Evolutionary conservation across 2,888 invertebrate genomes (phyloP), one percentile per base, ranked within the genome.

Genomic region (Himalopsyche tibetana): DNA sequence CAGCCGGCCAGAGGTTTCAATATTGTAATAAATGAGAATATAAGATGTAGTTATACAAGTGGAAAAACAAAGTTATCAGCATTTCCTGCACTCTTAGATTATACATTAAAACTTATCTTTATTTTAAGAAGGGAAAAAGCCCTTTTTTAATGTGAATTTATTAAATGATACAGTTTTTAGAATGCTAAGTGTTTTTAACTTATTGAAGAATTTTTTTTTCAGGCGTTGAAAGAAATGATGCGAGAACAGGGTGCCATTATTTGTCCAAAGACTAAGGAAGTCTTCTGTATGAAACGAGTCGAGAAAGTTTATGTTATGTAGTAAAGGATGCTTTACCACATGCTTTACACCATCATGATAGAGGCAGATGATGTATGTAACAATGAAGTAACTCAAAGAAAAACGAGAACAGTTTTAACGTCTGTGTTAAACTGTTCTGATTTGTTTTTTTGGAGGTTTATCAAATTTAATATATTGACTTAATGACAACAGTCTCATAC

Each of bases 231-330:
- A 89, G 96, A 97, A 91, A 98, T 99, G 96, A 98, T 99, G 90
- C 96, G 97, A 91, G 98, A 98, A 90, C 97, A 98, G 90, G 99
- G 99, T 79, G 96, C 96, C 89, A 95, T 99, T 88, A 95, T 96
- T 88, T 99, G 99, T 91, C 99, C 99, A 51, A 95, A 98, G 90
- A 99, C 99, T 86, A 98, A 98, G 92, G 97, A 98, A 91, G 95
- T 96, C 89, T 99, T 96, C 93, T 95, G 96, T 88, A 95, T 97
- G 91, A 97, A 97, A 90, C 98, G 98, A 91, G 96, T 97, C 81
- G 98, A 99, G 91, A 99, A 99, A 93, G 99, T 99, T 82, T 99
- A 96, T 91, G 98, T 99, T 84, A 99, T 99, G 99, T 99, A 84
- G 74, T 63, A 63, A 63, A 63, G 63, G 19, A 63, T 63, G 63